Percentiles rank a stretch among this genome's conserved stretches.
phyloP scores from a whole-genome alignment of 2,888 invertebrate genomes.

The Synergus laeviventris region DNA sequence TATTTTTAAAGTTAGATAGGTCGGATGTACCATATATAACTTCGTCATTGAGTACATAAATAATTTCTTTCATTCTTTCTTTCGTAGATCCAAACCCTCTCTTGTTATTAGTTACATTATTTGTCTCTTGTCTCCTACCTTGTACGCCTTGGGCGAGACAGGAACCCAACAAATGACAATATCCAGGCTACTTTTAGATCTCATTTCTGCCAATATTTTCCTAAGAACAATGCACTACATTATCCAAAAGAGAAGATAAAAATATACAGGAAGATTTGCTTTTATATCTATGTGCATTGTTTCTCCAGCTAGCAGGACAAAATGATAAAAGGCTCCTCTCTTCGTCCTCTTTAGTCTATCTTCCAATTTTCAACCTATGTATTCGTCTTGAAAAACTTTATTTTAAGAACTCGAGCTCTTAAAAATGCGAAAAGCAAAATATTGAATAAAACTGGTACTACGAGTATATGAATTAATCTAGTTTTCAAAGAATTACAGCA shows the following conservation, averaged over 20 bases:
- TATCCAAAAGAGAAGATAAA: not conserved
- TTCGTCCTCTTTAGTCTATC: not conserved
- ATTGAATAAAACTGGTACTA: not conserved
- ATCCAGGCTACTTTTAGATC: conserved; percentile 12
- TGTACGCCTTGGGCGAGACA: not conserved
- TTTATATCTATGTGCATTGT: not conserved
- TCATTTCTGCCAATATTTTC: conserved; percentile 21
- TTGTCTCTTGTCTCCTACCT: conserved; percentile 1
- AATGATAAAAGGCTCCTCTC: not conserved
- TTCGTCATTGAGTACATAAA: no score
- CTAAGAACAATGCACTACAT: not conserved
- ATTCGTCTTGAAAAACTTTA: not conserved
- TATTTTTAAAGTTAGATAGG: no score
- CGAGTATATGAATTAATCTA: no score
- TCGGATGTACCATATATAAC: no score
- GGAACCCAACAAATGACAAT: conserved; percentile 13
- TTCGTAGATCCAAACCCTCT: not conserved
- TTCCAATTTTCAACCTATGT: not conserved
- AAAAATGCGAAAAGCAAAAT: not conserved
- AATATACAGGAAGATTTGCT: conserved; percentile 4
- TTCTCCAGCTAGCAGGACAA: not conserved
- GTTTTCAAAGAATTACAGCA: not conserved
- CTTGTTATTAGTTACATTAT: not conserved
- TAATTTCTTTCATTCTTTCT: not conserved
- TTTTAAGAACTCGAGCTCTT: not conserved